These are phyloP conservation scores for Heliangelus exortis DNA, from an alignment of 2,797 vertebrate species.

Conservation along the genomic window DNA sequence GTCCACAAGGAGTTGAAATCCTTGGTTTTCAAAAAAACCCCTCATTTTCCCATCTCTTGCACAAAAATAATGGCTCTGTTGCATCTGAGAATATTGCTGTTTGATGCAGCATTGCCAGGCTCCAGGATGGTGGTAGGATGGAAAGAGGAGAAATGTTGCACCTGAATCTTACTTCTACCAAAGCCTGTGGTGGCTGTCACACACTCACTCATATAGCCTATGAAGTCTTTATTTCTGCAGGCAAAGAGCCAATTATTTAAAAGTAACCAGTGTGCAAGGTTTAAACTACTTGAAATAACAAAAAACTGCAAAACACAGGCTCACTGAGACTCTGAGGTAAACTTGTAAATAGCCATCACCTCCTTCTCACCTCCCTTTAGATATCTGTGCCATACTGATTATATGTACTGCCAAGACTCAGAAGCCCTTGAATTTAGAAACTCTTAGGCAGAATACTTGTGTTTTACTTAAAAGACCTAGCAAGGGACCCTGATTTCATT, in stretches of 20 bases:
- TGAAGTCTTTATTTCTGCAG: not conserved
- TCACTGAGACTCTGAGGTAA: not conserved
- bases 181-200: not conserved
- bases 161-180: not conserved
- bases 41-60: not conserved
- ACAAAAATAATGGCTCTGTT: not conserved
- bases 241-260: not conserved
- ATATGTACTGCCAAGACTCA: not conserved
- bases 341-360: not conserved
- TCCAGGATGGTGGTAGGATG: not conserved
- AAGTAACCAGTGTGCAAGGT: not conserved
- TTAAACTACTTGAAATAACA: not conserved
- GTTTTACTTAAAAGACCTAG: not conserved
- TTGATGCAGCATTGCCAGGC: not conserved
- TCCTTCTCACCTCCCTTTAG: not conserved
- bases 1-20: not conserved
- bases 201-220: accelerated
- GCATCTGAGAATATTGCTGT: not conserved
- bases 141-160: not conserved
- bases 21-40: not conserved
- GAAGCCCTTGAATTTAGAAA: not conserved
- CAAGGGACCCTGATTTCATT: not conserved
- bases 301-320: not conserved
- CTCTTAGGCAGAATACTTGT: not conserved
- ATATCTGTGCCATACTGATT: not conserved